Evolutionary conservation across 2,888 invertebrate genomes (phyloP).

Genomic region (Cyaniris semiargus): DNA sequence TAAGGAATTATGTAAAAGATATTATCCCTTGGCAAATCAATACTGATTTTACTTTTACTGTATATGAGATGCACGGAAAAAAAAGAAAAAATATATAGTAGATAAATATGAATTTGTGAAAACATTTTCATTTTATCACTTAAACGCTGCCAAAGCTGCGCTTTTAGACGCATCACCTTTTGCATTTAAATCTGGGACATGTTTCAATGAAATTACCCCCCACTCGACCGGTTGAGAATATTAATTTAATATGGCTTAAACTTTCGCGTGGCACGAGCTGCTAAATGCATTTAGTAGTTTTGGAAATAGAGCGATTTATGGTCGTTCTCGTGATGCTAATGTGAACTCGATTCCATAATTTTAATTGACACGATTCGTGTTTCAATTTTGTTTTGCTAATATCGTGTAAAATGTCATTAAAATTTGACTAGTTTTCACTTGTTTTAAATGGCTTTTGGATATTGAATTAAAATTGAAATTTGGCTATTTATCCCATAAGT

Average conservation of each 20-base stretch:
- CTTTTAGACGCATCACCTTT: conserved; percentile 34
- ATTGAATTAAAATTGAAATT: background rate
- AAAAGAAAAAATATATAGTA: background rate
- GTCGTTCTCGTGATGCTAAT: background rate
- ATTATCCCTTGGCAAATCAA: no score
- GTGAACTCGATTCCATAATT: background rate
- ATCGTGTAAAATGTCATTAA: background rate
- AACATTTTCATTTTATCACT: background rate
- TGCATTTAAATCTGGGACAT: conserved; percentile 43
- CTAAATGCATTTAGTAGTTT: conserved; percentile 25
- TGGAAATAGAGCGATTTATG: conserved; percentile 14
- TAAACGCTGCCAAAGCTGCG: background rate
- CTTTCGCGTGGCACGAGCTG: conserved; percentile 2
- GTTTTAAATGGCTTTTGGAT: background rate
- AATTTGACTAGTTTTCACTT: background rate
- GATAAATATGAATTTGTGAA: background rate
- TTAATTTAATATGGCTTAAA: conserved; percentile 44
- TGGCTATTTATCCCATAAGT: background rate
- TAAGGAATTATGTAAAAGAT: background rate
- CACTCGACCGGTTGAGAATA: conserved; percentile 45
- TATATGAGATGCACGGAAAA: background rate
- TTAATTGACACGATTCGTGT: background rate
- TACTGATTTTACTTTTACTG: no score
- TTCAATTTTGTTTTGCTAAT: background rate
- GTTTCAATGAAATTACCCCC: conserved; percentile 47